phyloP scores from a whole-genome alignment of 2,113 vertebrate genomes.

The Paramormyrops kingsleyae region DNA sequence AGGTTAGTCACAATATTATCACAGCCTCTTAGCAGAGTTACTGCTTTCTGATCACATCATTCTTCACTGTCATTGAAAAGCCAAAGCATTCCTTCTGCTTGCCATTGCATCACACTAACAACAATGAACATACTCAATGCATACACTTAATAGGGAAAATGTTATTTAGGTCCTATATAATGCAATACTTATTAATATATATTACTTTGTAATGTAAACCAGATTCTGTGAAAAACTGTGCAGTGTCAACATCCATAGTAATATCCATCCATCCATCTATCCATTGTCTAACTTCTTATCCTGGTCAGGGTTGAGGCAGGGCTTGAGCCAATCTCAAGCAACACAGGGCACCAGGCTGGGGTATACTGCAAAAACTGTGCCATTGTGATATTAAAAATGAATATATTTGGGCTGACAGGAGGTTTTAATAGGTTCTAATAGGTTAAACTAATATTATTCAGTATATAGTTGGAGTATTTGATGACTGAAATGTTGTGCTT shows the following conservation, averaged over 20 bases:
- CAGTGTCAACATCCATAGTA: not conserved
- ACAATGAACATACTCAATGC: not conserved
- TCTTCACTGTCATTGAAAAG: no score
- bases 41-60: no score
- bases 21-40: no score
- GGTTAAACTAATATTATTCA: not conserved
- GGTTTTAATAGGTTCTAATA: not conserved
- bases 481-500: not conserved
- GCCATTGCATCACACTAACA: not conserved
- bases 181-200: not conserved
- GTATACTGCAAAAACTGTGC: not conserved
- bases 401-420: not conserved
- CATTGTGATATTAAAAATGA: not conserved
- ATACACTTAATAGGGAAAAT: not conserved
- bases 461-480: not conserved
- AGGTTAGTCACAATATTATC: no score
- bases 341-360: not conserved
- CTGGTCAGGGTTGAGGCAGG: not conserved
- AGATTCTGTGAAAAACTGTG: not conserved
- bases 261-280: not conserved
- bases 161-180: not conserved
- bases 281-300: not conserved
- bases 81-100: no score
- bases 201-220: not conserved
- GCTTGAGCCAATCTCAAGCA: not conserved